Evolutionary conservation across 2,113 vertebrate genomes (phyloP), one percentile per base, ranked within the genome.

Genomic region (Syrmaticus mikado): DNA sequence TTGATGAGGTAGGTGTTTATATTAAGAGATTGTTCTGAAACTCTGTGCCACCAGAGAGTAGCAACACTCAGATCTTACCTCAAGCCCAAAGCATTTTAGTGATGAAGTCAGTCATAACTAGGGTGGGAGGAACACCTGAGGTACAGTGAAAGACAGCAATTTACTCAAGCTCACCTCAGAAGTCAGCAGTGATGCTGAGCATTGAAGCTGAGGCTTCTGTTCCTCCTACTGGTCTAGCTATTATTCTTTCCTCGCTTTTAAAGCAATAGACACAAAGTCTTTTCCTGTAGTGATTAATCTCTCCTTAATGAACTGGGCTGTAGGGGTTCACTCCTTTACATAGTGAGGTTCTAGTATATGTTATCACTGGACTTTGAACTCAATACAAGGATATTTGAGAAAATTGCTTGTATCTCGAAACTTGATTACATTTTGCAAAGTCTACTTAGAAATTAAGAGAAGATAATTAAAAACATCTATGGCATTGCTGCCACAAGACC

Each of bases 1-100:
- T 91, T 72, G 52, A 94, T 93, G 87, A 95, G 38, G 70, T 89
- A 58, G 72, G 32, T 89, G 61, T 92, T 95, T 96, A 94, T 66
- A 82, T 70, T 89, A 83, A 94, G 81, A 84, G 77, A 92, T 79
- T 93, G 88, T 92, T 95, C 84, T 82, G 84, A 87, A 93, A 67
- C 41, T 55, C 75, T 0, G 62, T 73, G 78, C 83, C 74, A 87
- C 50, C 53, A 74, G 62, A 61, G 24, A 77, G 32, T 50, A 90
- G 86, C 53, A 91, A 58, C 45, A 61, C 11, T 68, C 50, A 38
- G 73, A 55, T 66, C 61, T 78, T 78, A 43, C 24, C 61, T 81
- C 61, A 90, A 53, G 25, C 77, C 90, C 73, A 89, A 91, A 96
- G 70, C 28, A 79, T 78, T 91, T 84, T 28, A 72, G 50, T 61